Evolutionary conservation across 2,113 vertebrate genomes (phyloP), one percentile per base, ranked within the genome.

Genomic region (Astatotilapia flaviijosephi): DNA sequence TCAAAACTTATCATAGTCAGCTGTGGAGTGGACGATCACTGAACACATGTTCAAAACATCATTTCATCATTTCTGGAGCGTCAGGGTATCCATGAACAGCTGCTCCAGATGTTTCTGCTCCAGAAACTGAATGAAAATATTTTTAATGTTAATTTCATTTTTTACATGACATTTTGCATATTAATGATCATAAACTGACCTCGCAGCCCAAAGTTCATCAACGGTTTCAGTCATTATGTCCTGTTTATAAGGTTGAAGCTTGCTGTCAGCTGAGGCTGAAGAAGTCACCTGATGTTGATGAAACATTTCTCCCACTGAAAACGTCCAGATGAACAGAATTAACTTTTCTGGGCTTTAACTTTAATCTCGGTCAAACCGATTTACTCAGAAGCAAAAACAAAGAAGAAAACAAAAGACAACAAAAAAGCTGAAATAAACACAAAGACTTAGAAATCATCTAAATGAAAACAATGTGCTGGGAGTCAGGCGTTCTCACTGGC

Each of bases 21-120:
- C 60, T 65, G 31, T 65, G 60, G 58, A 0, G 58, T n/a, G 58
- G 60, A 62, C 2, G 17, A 35, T 62, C 31, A 62, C 31, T 35
- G 58, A 62, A 62, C 58, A 62, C 9, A 0, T 60, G 28, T 62
- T 19, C 15, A 6, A 11, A 0, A 11, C 28, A 62, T 33, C 15
- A 62, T 62, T 33, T 33, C 28, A 62, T 62, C 28, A 19, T 33
- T 62, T 33, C 58, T 33, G 31, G 58, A 62, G 31, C 4, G 0
- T 62, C 58, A 35, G 58, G 31, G 28, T 62, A 19, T 62, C 31
- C 54, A 26, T 56, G 21, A 26, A 56, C 54, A 56, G 54, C 54
- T 8, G 54, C 54, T 56, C 54, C 58, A 62, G 31, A 60, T 62
- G 6, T 62, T 62, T 62, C 51, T 54, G n/a, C n/a, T 54, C 31